Evolutionary conservation across 2,797 vertebrate species (phyloP).

Genomic region (Tapera naevia): DNA sequence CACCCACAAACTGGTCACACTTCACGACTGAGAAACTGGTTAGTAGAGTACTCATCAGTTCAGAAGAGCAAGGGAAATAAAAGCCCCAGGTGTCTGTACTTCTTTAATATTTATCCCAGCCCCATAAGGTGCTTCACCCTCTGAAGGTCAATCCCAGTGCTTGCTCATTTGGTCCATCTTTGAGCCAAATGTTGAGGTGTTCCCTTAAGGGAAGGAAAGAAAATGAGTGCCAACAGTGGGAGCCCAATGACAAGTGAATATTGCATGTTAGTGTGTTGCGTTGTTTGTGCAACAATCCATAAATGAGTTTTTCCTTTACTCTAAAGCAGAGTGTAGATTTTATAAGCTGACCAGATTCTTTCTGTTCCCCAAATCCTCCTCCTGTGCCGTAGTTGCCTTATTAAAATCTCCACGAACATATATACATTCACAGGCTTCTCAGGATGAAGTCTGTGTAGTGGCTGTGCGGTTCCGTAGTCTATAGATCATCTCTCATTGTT

Average conservation of each 20-base stretch:
- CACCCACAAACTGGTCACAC: background rate
- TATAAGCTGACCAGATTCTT: background rate
- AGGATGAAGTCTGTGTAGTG: background rate
- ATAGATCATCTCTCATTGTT: slow-evolving; percentile 23
- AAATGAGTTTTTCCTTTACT: background rate
- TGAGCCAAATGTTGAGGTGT: background rate
- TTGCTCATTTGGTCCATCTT: background rate
- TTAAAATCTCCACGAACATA: background rate
- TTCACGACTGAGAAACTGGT: background rate
- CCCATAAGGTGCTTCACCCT: background rate
- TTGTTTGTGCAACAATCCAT: background rate
- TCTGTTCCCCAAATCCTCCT: background rate
- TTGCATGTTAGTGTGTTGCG: background rate
- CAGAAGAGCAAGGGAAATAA: background rate
- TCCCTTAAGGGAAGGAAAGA: background rate
- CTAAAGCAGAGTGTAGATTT: background rate
- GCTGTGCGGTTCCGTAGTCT: slow-evolving; percentile 20
- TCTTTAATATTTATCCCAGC: background rate
- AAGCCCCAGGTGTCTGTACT: background rate
- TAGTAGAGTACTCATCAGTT: background rate
- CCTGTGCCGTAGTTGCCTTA: background rate
- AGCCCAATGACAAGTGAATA: background rate
- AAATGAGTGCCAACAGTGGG: background rate
- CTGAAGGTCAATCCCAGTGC: background rate
- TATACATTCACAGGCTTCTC: background rate